A percentile compares a stretch with the other conserved stretches of the same genome.
These are phyloP conservation scores for Microplitis demolitor DNA, from an alignment of 1,140 invertebrate species.

Conservation along the genomic window DNA sequence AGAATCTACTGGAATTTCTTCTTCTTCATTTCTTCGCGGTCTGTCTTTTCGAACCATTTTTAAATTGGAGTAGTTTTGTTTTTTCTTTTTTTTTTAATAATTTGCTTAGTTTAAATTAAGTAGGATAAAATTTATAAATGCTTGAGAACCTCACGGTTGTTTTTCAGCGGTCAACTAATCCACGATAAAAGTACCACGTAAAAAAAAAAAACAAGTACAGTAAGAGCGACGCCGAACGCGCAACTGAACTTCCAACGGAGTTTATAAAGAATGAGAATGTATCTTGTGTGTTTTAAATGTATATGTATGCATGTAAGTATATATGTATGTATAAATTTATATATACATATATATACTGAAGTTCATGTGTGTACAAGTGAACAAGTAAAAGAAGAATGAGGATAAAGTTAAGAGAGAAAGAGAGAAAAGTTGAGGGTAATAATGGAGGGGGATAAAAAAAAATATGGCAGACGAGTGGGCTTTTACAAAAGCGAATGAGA, in stretches of 20 bases:
- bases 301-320: constrained; percentile 1
- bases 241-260: constrained; percentile 23
- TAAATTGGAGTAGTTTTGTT: background rate
- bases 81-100: too few species aligned
- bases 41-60: constrained; percentile 56
- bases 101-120: too few species aligned
- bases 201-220: background rate
- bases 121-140: too few species aligned
- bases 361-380: too few species aligned
- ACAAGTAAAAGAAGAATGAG: too few species aligned
- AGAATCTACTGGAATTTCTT: constrained; percentile 52
- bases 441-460: constrained; percentile 1
- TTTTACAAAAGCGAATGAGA: constrained; percentile 3
- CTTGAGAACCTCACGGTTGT: background rate
- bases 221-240: constrained; percentile 8
- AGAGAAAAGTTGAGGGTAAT: constrained; percentile 20
- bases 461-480: background rate
- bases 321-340: too few species aligned
- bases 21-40: constrained; percentile 46
- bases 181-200: background rate
- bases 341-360: too few species aligned
- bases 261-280: background rate
- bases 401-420: constrained; percentile 4
- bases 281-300: constrained; percentile 9
- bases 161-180: too few species aligned